Evolutionary conservation across 1,140 invertebrate species (phyloP), one percentile per base, ranked within the genome.

Genomic region (Linepithema humile): DNA sequence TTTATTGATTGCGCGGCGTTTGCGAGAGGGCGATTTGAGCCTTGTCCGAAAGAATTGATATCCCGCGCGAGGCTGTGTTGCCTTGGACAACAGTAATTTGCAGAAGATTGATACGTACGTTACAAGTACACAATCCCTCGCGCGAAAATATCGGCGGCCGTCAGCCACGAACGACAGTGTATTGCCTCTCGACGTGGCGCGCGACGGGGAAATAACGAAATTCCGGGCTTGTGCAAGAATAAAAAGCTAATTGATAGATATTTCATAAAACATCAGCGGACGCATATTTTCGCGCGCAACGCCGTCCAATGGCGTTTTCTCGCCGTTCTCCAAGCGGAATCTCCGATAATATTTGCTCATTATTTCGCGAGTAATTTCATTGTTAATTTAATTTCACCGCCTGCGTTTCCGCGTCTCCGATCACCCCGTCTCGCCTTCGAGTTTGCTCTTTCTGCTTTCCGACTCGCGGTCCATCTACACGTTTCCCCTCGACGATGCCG

Each of bases 311-410:
- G 60, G 5, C 23, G 20, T 10, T 40, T 17, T 12, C 15, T n/a
- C 35, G 2, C 17, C 10, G 3, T 5, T 29, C 45, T 80, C 23
- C 20, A 69, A 43, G 48, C 64, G 75, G 64, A 80, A 80, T 80
- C 38, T 57, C 48, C 64, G 75, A 80, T 80, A 80, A 80, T 70
- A 80, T 80, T 70, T 70, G 64, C 64, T 80, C 75, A 70, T 80
- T 80, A 80, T 80, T 80, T 70, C 23, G 12, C 64, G 35, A 80
- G 75, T 55, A 80, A 80, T 80, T 80, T 70, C 35, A 43, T 23
- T 48, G 35, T 80, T 80, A 80, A 80, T 80, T 80, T 70, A 80
- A 70, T 80, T 70, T 80, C 15, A n/a, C 23, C 75, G 35, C 17
- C 12, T 15, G 40, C 15, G 29, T 1, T 9, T 0, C 45, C 45